Base-by-base conservation (phyloP, 2,113 vertebrate species). In the Platichthys stellatus region DNA sequence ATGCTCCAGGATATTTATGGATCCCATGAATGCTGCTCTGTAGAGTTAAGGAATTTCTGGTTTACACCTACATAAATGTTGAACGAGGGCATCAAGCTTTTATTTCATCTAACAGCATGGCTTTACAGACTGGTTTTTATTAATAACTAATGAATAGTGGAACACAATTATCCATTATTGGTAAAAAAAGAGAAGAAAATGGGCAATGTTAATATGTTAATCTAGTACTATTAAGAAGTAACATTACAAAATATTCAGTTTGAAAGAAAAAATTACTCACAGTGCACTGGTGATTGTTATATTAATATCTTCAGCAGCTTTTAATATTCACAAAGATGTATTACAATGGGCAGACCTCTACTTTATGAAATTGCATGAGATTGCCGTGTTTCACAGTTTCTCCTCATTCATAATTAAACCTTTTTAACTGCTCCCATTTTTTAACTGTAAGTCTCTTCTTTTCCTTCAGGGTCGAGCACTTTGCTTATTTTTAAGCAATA, bases 51-150 rank as follows among this genome's bases (percentile, higher is more conserved):
- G 6, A 43, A 45, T 66, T 31, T 66, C 24, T 71, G 74, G 78
- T 86, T 74, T 81, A 53, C 60, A 54, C 76, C 69, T 85, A 64
- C 80, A 82, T 85, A 82, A 83, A 89, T 87, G 65, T 54, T 72
- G 81, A 87, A 81, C 82, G 87, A 81, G 85, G 57, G 58, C 77
- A 17, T 58, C 15, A 5, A 47, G 84, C 84, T 51, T 63, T 72
- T 80, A 64, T 65, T 86, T 83, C 75, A 77, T 81, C 69, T 64
- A 88, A 35, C 64, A 51, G 26, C 69, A 75, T 70, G 38, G 5
- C 54, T 83, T 71, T 60, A 76, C 40, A 57, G 54, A 54, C 14
- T 13, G 7, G 9, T 54, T 54, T 57, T 23, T 14, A 26, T 59
- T 81, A 78, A 82, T 84, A 76, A 78, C 5, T 0, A 23, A 23